A percentile compares a stretch with the other conserved stretches of the same genome.
Evolutionary conservation across 2,113 vertebrate species (phyloP).

Genomic region (Lethenteron reissneri): DNA sequence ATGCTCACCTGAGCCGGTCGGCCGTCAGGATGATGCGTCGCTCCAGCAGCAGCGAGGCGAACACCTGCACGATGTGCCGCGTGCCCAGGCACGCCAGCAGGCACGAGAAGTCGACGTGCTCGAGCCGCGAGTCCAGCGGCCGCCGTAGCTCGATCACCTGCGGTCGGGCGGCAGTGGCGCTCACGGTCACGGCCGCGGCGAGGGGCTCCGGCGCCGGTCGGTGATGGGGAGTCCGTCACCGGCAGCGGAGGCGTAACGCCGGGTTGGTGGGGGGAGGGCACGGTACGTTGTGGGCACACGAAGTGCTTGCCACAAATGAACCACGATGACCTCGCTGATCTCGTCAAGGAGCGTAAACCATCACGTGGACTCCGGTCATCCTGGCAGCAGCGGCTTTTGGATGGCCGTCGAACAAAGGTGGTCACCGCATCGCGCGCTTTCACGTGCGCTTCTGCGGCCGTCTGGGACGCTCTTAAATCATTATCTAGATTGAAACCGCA

Average conservation of each 20-base stretch:
- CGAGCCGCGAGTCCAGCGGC: slow-evolving; percentile 62
- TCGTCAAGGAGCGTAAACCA: too few species aligned
- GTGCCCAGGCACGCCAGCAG: slow-evolving; percentile 61
- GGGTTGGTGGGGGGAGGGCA: slow-evolving; percentile 16
- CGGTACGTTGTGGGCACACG: neutral
- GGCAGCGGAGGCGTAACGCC: neutral
- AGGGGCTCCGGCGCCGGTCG: neutral
- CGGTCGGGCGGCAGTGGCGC: neutral
- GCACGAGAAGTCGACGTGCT: slow-evolving; percentile 84
- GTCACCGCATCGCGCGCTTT: too few species aligned
- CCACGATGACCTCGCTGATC: too few species aligned
- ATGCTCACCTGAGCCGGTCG: slow-evolving; percentile 57
- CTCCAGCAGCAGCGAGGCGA: slow-evolving; percentile 77
- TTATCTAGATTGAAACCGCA: too few species aligned
- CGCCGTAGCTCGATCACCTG: slow-evolving; percentile 73
- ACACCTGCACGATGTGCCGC: slow-evolving; percentile 42
- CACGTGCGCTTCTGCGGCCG: too few species aligned
- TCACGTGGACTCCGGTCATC: too few species aligned
- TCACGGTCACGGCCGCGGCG: neutral
- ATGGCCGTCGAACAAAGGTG: too few species aligned
- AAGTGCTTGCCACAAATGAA: too few species aligned
- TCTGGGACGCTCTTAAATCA: too few species aligned
- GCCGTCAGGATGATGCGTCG: slow-evolving; percentile 85
- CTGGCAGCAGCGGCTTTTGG: too few species aligned
- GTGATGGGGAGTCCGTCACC: neutral